Percentiles rank a stretch among this genome's conserved stretches.
These are phyloP conservation scores for Oligia latruncula DNA, from an alignment of 2,888 invertebrate species.

Conservation along the genomic window DNA sequence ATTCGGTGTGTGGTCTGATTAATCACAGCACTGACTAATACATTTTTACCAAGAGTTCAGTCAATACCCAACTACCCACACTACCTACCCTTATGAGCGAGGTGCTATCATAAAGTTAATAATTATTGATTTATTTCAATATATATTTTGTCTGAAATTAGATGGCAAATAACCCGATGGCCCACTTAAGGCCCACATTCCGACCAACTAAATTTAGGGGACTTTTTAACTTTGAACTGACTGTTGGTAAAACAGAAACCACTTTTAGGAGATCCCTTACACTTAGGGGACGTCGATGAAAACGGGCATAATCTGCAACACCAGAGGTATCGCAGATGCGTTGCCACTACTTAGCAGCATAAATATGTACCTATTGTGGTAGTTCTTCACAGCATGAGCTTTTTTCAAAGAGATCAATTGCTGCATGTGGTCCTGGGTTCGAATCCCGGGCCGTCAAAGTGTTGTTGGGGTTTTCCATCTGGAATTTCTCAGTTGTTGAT, in stretches of 20 bases:
- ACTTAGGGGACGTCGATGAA: not conserved
- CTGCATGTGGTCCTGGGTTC: not conserved
- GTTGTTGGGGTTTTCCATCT: not conserved
- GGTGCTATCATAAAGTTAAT: not conserved
- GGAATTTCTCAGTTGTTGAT: not conserved
- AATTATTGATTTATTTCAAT: not conserved
- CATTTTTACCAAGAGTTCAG: not conserved
- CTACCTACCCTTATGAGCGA: not conserved
- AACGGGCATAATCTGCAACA: not conserved
- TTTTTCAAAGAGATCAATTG: no score
- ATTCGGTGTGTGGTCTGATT: slow-evolving; percentile 20
- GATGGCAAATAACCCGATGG: not conserved
- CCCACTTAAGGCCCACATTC: not conserved
- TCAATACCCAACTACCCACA: not conserved
- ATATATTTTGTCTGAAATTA: not conserved
- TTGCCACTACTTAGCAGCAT: not conserved
- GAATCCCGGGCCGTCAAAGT: not conserved
- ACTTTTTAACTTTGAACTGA: no score
- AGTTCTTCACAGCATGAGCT: no score
- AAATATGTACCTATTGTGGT: no score
- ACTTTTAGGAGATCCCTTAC: no score
- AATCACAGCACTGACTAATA: slow-evolving; percentile 45
- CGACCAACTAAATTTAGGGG: no score
- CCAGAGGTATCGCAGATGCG: not conserved
- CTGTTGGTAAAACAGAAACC: no score